Evolutionary conservation across 2,113 vertebrate species (phyloP).

Genomic region (Phrynocephalus versicolor): DNA sequence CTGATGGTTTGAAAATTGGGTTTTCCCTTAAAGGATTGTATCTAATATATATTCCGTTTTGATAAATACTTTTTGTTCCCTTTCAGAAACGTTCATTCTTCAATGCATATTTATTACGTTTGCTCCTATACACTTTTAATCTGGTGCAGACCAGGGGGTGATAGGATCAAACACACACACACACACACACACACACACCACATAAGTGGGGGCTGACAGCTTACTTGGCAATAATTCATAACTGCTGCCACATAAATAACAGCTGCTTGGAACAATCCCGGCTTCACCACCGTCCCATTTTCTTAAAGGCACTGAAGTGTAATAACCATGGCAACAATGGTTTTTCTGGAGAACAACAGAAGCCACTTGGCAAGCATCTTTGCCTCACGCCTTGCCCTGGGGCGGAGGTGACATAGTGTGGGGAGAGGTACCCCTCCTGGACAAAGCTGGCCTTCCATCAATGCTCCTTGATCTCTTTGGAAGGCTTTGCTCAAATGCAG

Average conservation of each 20-base stretch:
- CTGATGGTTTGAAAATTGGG: constrained; percentile 51
- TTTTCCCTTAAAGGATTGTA: constrained; percentile 56
- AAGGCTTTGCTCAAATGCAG: background rate
- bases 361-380: background rate
- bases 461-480: background rate
- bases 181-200: too few species aligned
- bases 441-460: background rate
- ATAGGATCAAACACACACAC: constrained; percentile 52
- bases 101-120: constrained; percentile 43
- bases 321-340: constrained; percentile 72
- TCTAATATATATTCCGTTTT: constrained; percentile 54
- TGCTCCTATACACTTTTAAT: constrained; percentile 37
- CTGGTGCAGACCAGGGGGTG: constrained; percentile 41
- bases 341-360: constrained; percentile 31
- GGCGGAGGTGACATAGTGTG: too few species aligned
- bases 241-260: constrained; percentile 43
- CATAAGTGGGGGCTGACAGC: constrained; percentile 49
- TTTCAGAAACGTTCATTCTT: constrained; percentile 44
- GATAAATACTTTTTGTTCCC: constrained; percentile 35
- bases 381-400: fast-evolving
- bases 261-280: constrained; percentile 58
- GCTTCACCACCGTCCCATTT: constrained; percentile 53
- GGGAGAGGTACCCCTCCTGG: fast-evolving
- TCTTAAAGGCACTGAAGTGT: constrained; percentile 57
- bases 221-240: constrained; percentile 55